phyloP scores from a whole-genome alignment of 1,140 invertebrate genomes.

The Drosophila persimilis region DNA sequence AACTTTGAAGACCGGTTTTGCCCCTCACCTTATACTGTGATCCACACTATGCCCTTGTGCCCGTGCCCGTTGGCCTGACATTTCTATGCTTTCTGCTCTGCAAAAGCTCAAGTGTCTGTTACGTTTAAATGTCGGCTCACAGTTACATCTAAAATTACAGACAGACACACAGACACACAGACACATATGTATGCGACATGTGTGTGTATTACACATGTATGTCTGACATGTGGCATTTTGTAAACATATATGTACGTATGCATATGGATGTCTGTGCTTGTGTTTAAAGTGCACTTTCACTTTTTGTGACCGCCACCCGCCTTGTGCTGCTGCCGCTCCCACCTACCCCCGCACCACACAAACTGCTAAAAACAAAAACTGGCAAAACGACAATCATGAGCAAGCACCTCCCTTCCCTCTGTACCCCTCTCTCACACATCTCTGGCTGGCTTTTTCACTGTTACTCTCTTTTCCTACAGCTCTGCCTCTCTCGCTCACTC shows the following conservation, averaged over 20 bases:
- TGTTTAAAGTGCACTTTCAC: conserved; percentile 69
- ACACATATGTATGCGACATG: not conserved
- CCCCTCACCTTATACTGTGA: no score
- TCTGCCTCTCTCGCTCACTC: not conserved
- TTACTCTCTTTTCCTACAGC: not conserved
- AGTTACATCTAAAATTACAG: conserved; percentile 24
- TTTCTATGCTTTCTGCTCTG: conserved; percentile 43
- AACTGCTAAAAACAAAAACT: conserved; percentile 58
- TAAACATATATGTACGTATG: conserved; percentile 14
- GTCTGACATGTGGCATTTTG: conserved; percentile 43
- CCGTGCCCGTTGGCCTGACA: conserved; percentile 44
- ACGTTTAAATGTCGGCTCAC: conserved; percentile 67
- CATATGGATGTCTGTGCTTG: conserved; percentile 9
- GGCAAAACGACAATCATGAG: conserved; percentile 72
- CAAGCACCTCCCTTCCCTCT: conserved; percentile 21
- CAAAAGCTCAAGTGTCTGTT: conserved; percentile 70
- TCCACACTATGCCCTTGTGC: not conserved
- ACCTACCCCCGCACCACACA: no score
- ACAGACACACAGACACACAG: conserved; percentile 19
- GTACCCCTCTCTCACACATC: not conserved
- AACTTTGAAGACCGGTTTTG: no score
- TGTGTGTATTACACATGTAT: not conserved
- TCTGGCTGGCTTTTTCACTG: not conserved
- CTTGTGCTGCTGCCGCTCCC: not conserved
- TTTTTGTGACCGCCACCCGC: conserved; percentile 37